These are phyloP conservation scores for Drosophila navojoa DNA, from an alignment of 1,140 invertebrate species.

Conservation along the genomic window DNA sequence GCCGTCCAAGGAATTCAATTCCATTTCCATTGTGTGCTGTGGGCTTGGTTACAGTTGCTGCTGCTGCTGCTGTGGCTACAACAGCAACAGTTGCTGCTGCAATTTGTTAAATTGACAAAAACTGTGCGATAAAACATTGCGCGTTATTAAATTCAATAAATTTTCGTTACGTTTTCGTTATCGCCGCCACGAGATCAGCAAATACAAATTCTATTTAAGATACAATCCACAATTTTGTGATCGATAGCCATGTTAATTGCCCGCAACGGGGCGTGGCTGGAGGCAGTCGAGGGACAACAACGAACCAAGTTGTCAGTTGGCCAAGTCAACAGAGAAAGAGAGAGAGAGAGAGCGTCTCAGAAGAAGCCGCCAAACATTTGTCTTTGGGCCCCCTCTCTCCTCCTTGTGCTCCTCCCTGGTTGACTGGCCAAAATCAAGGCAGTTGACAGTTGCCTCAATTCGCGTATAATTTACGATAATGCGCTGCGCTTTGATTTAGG, in stretches of 20 bases:
- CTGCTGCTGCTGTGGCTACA: not conserved
- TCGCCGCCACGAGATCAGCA: conserved; percentile 60
- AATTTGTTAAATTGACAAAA: conserved; percentile 83
- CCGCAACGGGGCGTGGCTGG: not conserved
- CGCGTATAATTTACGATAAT: conserved; percentile 77
- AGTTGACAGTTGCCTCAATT: conserved; percentile 49
- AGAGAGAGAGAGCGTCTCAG: conserved; percentile 31
- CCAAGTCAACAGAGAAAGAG: not conserved
- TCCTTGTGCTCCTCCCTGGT: no score
- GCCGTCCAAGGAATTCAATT: conserved; percentile 77
- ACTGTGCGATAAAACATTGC: conserved; percentile 79
- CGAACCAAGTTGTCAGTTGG: conserved; percentile 53
- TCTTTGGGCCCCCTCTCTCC: conserved; percentile 28
- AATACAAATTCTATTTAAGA: conserved; percentile 82
- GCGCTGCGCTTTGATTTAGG: conserved; percentile 72
- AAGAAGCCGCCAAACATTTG: conserved; percentile 65
- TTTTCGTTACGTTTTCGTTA: conserved; percentile 44
- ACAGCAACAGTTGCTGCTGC: conserved; percentile 49
- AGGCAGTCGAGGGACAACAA: no score
- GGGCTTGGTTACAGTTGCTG: conserved; percentile 37
- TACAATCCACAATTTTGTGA: conserved; percentile 46
- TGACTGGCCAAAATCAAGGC: conserved; percentile 21
- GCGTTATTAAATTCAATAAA: conserved; percentile 83
- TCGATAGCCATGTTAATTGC: conserved; percentile 53
- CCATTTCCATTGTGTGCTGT: conserved; percentile 72